These are phyloP conservation scores for Petaurus breviceps DNA, from an alignment of 2,113 vertebrate genomes.

Conservation along the genomic window DNA sequence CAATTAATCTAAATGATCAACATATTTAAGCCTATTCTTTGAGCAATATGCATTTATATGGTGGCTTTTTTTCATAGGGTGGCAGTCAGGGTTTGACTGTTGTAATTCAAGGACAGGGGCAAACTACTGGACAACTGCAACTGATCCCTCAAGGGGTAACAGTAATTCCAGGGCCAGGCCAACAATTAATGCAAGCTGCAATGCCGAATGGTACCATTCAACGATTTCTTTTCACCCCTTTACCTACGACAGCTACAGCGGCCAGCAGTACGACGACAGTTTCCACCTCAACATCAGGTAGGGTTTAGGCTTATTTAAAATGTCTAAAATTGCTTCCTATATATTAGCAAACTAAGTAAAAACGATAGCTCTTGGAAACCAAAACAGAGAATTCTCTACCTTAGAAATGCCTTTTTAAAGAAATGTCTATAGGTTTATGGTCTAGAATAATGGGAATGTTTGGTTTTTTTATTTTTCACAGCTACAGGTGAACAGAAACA, in stretches of 20 bases:
- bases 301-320: not conserved
- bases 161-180: slow-evolving; percentile 94
- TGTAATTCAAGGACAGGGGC: slow-evolving; percentile 98
- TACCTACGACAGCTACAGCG: slow-evolving; percentile 86
- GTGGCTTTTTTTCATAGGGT: slow-evolving; percentile 83
- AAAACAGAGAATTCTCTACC: not conserved
- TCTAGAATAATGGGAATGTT: slow-evolving; percentile 23
- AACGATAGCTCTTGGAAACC: not conserved
- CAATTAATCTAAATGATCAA: not conserved
- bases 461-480: slow-evolving; percentile 69
- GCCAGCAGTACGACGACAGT: slow-evolving; percentile 84
- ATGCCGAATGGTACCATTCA: slow-evolving; percentile 98
- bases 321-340: not conserved
- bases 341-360: not conserved
- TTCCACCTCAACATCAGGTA: slow-evolving; percentile 91
- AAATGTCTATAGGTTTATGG: fast-evolving
- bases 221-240: slow-evolving; percentile 97
- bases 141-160: slow-evolving; percentile 97
- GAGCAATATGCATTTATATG: not conserved
- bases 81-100: slow-evolving; percentile 97
- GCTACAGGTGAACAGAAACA: slow-evolving; percentile 83
- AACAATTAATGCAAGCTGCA: slow-evolving; percentile 99
- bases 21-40: not conserved
- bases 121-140: slow-evolving; percentile 98
- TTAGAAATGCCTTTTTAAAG: slow-evolving; percentile 21